phyloP scores from a whole-genome alignment of 2,888 invertebrate species.

The Meghimatium bilineatum region DNA sequence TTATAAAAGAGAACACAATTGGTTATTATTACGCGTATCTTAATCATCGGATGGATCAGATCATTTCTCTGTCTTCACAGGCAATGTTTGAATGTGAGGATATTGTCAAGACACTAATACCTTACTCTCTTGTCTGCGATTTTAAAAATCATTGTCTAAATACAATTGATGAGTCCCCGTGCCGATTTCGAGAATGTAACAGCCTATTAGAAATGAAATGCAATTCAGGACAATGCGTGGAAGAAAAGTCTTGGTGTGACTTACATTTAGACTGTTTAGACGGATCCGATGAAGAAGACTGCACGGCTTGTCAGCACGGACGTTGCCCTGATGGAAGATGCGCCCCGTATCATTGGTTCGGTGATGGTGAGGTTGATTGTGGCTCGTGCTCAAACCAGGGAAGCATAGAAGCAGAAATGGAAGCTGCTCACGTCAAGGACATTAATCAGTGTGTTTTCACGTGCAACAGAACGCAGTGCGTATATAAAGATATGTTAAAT shows the following conservation, averaged over 20 bases:
- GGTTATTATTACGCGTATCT: neutral
- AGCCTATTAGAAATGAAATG: neutral
- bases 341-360: slow-evolving; percentile 21
- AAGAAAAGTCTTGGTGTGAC: slow-evolving; percentile 11
- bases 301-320: slow-evolving; percentile 8
- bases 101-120: neutral
- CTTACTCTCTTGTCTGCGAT: slow-evolving; percentile 23
- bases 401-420: slow-evolving; percentile 12
- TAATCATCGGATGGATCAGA: neutral
- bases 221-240: slow-evolving; percentile 1
- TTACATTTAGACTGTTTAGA: slow-evolving; percentile 26
- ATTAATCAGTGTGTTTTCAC: slow-evolving; percentile 22
- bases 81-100: slow-evolving; percentile 11
- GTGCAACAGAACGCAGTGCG: slow-evolving; percentile 34
- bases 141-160: slow-evolving; percentile 8
- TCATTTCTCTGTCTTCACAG: neutral
- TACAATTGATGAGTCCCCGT: neutral
- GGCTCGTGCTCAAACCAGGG: slow-evolving; percentile 7
- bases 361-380: slow-evolving; percentile 32
- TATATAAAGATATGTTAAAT: slow-evolving; percentile 14
- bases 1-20: neutral
- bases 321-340: slow-evolving; percentile 38
- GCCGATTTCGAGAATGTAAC: slow-evolving; percentile 8
- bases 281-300: slow-evolving; percentile 27
- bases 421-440: neutral